phyloP scores from a whole-genome alignment of 2,113 vertebrate species.

The Onychostruthus taczanowskii region DNA sequence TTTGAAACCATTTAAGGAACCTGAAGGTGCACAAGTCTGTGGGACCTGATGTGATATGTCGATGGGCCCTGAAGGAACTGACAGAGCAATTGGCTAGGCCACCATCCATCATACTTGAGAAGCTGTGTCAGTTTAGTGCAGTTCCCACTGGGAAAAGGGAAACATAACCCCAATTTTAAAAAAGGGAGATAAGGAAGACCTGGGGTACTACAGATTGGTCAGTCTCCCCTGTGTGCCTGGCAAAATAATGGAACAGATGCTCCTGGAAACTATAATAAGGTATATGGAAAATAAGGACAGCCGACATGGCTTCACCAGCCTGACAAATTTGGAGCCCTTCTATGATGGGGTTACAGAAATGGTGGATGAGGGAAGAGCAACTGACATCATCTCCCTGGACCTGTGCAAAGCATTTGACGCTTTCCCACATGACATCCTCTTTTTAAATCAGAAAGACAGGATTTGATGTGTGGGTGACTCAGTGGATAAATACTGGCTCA shows the following conservation, averaged over 20 bases:
- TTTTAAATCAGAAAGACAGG: neutral
- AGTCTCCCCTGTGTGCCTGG: neutral
- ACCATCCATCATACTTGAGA: neutral
- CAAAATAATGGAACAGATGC: neutral
- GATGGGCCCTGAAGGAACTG: neutral
- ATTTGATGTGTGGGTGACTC: neutral
- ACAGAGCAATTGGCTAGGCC: neutral
- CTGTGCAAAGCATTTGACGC: neutral
- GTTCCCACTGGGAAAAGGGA: neutral
- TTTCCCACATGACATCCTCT: neutral
- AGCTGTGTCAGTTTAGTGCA: neutral
- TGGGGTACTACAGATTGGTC: neutral
- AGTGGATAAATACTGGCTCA: neutral
- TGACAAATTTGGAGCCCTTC: neutral
- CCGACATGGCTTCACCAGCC: neutral
- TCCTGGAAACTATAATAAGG: neutral
- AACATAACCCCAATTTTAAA: accelerated
- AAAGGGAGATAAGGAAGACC: neutral
- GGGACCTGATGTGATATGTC: neutral
- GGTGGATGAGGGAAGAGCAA: neutral
- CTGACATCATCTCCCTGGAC: neutral
- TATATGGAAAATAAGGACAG: neutral
- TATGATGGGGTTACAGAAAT: neutral
- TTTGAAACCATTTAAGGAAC: neutral
- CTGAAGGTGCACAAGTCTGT: neutral